Base-by-base conservation (phyloP, 2,113 vertebrate species). In the Chloropsis cyanopogon region DNA sequence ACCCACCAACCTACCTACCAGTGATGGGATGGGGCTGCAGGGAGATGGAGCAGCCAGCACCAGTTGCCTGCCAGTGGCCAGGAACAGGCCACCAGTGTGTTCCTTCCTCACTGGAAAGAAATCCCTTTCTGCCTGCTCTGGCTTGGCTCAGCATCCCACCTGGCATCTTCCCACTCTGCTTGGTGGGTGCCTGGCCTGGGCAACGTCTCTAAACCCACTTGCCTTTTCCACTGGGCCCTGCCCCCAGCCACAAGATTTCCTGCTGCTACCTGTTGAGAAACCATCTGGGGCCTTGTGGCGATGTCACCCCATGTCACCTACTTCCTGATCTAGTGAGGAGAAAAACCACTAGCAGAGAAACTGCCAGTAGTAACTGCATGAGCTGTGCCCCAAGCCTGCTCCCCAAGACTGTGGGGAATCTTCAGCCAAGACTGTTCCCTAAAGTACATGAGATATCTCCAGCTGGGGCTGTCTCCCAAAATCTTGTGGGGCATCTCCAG, bases 241-340 rank as follows among this genome's bases (percentile, higher is more conserved):
- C n/a, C 54, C 69, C 20, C n/a, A 75, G 7, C 88, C 16, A 0
- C 82, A 75, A 52, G 44, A 53, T 50, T 91, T 94, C 92, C 90
- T 92, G 94, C 37, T 68, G 82, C 41, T 88, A 96, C 92, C 93
- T 86, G 92, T 92, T 96, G 59, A 95, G 94, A 93, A 92, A 95
- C 82, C 2, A 0, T 47, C 23, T 3, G 1, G 24, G 39, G 44
- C 64, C 2, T 7, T 39, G 77, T 9, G 2, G 42, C 63, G 69
- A 42, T 33, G 49, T 54, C 63, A 82, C 57, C 57, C 42, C n/a
- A 10, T 19, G 59, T 60, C 90, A n/a, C 50, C 53, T 5, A 8
- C 59, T 90, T 97, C 95, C 96, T 93, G 59, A 59, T 85, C 41
- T 25, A 0, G 11, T 1, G 28, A 57, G 61, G 20, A 44, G 44